phyloP scores from a whole-genome alignment of 2,888 invertebrate genomes.

The Caenorhabditis virilis region DNA sequence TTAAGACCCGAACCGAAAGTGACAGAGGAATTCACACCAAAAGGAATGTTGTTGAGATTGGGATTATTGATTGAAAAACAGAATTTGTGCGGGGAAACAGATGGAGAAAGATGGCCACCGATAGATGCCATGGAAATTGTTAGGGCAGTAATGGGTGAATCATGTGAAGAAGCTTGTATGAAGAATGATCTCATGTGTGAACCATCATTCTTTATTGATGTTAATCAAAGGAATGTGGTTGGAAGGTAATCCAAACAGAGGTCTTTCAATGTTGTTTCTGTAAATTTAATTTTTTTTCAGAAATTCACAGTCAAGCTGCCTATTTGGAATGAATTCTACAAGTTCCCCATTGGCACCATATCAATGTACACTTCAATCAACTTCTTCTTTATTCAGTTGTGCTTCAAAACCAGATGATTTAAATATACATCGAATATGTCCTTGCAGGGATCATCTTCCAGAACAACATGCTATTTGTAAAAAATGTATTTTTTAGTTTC shows the following conservation, averaged over 20 bases:
- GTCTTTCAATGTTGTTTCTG: not conserved
- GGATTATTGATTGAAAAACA: conserved; percentile 70
- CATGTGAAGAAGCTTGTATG: conserved; percentile 35
- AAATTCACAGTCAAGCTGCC: not conserved
- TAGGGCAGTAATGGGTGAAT: conserved; percentile 2
- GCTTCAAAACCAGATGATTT: conserved; percentile 36
- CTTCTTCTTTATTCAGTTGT: conserved; percentile 50
- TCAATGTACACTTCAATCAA: conserved; percentile 42
- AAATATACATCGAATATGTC: conserved; percentile 45
- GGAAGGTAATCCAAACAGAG: conserved; percentile 1
- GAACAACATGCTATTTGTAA: conserved; percentile 40
- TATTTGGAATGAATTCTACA: not conserved
- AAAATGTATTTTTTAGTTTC: conserved; percentile 43
- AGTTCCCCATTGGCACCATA: conserved; percentile 38
- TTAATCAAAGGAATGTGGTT: conserved; percentile 21
- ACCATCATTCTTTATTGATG: conserved; percentile 34
- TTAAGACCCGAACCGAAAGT: conserved; percentile 59
- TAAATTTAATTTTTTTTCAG: not conserved
- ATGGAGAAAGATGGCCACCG: conserved; percentile 12
- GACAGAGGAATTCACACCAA: conserved; percentile 70
- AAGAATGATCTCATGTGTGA: conserved; percentile 38
- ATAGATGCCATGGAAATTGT: conserved; percentile 4
- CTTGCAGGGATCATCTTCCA: conserved; percentile 45
- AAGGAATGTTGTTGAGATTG: conserved; percentile 71
- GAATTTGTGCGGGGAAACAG: conserved; percentile 67